Evolutionary conservation across 2,797 vertebrate genomes (phyloP).

Genomic region (Pangasius larnaudii): DNA sequence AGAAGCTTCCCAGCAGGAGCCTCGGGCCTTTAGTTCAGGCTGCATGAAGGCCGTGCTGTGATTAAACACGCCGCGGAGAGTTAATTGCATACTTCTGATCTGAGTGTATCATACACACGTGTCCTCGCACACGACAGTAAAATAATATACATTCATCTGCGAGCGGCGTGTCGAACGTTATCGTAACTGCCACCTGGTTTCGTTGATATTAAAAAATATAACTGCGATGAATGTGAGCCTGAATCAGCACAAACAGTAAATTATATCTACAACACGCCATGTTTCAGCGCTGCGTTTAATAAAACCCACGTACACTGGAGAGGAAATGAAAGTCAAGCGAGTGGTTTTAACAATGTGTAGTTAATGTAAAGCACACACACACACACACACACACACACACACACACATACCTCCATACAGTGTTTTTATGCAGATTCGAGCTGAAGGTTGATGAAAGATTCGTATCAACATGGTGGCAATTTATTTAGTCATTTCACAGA

Average conservation of each 20-base stretch:
- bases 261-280: background rate
- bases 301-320: background rate
- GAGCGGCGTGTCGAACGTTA: background rate
- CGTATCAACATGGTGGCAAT: background rate
- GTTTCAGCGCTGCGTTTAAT: background rate
- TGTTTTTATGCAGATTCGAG: background rate
- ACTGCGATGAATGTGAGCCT: background rate
- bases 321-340: background rate
- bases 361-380: background rate
- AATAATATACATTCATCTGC: background rate
- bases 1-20: slow-evolving; percentile 5
- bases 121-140: background rate
- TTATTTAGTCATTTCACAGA: background rate
- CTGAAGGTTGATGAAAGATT: slow-evolving; percentile 16
- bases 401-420: background rate
- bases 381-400: background rate
- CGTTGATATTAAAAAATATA: background rate
- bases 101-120: background rate
- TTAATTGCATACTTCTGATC: slow-evolving; percentile 33
- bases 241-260: background rate
- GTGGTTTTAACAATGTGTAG: background rate
- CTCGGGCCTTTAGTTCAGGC: slow-evolving; percentile 2
- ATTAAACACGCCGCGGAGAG: slow-evolving; percentile 6
- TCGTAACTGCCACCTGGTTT: background rate
- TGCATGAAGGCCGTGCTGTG: slow-evolving; percentile 5